These are phyloP conservation scores for Plecturocebus donacophilus DNA, from an alignment of 2,113 vertebrate genomes.

Conservation along the genomic window DNA sequence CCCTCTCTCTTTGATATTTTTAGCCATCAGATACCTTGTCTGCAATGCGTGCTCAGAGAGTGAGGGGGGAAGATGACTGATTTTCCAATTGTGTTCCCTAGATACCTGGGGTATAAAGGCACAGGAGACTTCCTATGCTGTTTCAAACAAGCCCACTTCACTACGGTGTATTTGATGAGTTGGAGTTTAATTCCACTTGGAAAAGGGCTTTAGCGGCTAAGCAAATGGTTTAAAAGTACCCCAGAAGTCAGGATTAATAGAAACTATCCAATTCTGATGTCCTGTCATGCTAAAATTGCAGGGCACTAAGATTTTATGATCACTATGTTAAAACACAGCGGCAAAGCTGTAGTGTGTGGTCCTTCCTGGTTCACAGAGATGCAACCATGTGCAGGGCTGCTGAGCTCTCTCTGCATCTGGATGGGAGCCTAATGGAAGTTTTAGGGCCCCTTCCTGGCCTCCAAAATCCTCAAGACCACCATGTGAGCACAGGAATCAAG, in stretches of 20 bases:
- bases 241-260: neutral
- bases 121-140: fast-evolving
- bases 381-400: neutral
- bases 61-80: neutral
- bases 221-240: neutral
- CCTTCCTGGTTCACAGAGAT: neutral
- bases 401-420: neutral
- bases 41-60: neutral
- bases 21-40: neutral
- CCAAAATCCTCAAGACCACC: neutral
- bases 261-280: neutral
- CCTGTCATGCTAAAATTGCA: neutral
- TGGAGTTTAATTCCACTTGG: neutral
- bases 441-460: neutral
- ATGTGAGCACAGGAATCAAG: neutral
- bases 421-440: neutral
- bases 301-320: neutral
- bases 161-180: neutral
- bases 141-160: neutral
- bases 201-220: neutral
- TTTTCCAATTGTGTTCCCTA: neutral
- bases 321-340: neutral
- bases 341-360: fast-evolving
- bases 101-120: neutral
- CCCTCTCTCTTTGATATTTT: neutral